Conservation (phyloP, 1,140 invertebrate genomes). For the Lineus longissimus region DNA sequence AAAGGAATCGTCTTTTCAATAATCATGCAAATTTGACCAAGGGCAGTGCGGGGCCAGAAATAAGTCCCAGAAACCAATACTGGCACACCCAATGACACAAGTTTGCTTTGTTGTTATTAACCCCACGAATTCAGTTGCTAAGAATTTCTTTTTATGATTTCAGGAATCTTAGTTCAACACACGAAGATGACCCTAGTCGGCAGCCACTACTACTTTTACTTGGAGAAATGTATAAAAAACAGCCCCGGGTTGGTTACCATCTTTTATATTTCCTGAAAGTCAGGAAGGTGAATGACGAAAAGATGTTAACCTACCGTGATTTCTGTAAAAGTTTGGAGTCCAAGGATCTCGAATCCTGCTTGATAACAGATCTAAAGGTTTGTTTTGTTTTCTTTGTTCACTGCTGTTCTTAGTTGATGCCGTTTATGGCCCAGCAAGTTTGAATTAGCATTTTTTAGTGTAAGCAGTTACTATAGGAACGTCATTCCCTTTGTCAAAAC, state of each 20-base stretch:
- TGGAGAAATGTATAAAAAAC: conserved; percentile 69
- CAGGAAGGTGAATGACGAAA: conserved; percentile 70
- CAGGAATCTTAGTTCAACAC: conserved; percentile 66
- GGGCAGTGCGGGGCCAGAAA: too few relatives aligned
- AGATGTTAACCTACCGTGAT: conserved; percentile 75
- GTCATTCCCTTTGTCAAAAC: too few relatives aligned
- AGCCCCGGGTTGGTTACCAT: conserved; percentile 76
- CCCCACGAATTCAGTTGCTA: neutral
- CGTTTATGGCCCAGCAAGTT: too few relatives aligned
- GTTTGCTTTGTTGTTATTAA: neutral
- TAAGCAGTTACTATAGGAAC: too few relatives aligned
- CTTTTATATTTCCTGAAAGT: conserved; percentile 83
- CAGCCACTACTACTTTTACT: conserved; percentile 70
- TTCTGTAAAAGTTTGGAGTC: conserved; percentile 68
- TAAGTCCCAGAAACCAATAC: too few relatives aligned
- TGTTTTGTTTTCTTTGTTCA: conserved; percentile 14
- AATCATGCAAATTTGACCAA: too few relatives aligned
- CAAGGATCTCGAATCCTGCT: conserved; percentile 72
- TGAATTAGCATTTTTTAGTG: too few relatives aligned
- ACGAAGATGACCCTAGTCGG: conserved; percentile 70
- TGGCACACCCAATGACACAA: neutral
- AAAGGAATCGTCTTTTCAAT: too few relatives aligned
- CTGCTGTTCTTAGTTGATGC: neutral
- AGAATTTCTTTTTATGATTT: conserved; percentile 13
- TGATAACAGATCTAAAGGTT: conserved; percentile 75